Evolutionary conservation across 2,797 vertebrate species (phyloP).

Genomic region (Squalus acanthias): DNA sequence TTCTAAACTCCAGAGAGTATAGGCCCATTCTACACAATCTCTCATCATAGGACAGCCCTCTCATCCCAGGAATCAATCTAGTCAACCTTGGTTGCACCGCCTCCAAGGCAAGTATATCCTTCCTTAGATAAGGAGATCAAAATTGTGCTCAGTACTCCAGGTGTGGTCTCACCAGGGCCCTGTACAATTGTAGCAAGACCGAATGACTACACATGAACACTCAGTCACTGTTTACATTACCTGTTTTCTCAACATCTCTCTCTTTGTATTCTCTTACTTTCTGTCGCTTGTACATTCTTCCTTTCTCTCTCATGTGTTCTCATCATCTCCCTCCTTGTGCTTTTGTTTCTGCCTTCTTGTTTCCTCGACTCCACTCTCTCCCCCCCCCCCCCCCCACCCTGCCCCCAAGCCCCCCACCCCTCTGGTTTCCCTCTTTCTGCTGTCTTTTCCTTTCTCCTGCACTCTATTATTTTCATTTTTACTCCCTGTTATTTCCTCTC

Average conservation of each 20-base stretch:
- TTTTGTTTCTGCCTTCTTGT: not conserved
- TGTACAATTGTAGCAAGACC: too few species aligned
- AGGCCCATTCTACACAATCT: too few species aligned
- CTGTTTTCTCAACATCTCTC: not conserved
- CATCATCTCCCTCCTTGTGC: not conserved
- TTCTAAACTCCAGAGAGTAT: too few species aligned
- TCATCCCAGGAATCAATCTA: too few species aligned
- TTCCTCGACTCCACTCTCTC: not conserved
- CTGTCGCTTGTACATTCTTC: not conserved
- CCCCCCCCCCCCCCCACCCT: not conserved
- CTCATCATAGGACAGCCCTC: too few species aligned
- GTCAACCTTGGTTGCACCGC: too few species aligned
- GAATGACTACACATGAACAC: not conserved
- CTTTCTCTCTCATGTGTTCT: not conserved
- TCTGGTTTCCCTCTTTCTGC: not conserved
- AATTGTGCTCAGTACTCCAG: too few species aligned
- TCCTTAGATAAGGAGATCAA: too few species aligned
- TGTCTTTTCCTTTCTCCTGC: not conserved
- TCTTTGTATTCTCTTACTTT: not conserved
- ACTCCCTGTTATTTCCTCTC: not conserved
- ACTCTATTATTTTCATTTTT: not conserved
- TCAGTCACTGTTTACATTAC: not conserved
- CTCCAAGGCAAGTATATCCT: too few species aligned
- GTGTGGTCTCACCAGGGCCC: too few species aligned
- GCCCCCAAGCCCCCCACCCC: too few species aligned